Evolutionary conservation across 2,113 vertebrate species (phyloP).

Genomic region (Melanerpes aurifrons): DNA sequence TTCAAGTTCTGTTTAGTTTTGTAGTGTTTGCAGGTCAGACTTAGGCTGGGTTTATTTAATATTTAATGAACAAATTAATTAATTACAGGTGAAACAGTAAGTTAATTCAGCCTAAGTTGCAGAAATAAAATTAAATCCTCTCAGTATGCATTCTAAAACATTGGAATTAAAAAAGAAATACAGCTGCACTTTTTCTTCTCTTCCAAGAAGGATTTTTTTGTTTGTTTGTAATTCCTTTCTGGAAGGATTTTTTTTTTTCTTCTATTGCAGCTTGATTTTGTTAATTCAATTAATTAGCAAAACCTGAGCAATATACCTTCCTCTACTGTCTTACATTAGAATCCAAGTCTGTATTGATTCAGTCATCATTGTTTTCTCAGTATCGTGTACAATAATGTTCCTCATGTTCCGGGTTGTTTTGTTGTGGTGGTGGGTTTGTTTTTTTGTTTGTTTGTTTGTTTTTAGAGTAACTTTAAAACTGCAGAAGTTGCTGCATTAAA

Average conservation of each 20-base stretch:
- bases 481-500: neutral
- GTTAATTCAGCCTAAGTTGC: neutral
- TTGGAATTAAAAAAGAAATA: neutral
- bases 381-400: slow-evolving; percentile 1
- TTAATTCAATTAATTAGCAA: slow-evolving; percentile 39
- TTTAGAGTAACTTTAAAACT: neutral
- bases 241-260: neutral
- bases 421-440: neutral
- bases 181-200: neutral
- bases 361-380: neutral
- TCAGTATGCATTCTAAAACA: neutral
- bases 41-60: neutral
- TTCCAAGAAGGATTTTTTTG: neutral
- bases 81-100: neutral
- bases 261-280: neutral
- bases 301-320: neutral
- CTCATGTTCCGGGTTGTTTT: neutral
- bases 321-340: slow-evolving; percentile 6
- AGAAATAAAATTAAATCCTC: neutral
- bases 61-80: neutral
- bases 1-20: neutral
- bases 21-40: neutral
- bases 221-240: neutral
- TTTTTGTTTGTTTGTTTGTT: neutral
- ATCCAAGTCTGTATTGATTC: slow-evolving; percentile 37